Conservation (phyloP, 2,888 invertebrate genomes). For the Cheilosia vulpina region DNA sequence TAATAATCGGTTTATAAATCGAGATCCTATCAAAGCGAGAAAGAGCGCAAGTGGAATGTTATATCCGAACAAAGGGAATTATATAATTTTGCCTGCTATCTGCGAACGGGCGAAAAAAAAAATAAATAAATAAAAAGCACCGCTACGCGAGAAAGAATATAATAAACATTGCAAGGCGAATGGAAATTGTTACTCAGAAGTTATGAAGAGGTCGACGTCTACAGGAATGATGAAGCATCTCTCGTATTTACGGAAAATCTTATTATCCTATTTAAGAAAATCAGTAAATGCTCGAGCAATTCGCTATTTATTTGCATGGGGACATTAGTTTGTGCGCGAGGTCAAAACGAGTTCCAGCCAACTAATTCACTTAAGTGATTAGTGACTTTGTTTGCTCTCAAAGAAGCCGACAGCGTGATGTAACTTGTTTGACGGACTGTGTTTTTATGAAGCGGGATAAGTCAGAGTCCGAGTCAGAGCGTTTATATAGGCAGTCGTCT, state of each 20-base stretch:
- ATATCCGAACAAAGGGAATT: conserved; percentile 71
- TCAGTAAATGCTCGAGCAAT: conserved; percentile 52
- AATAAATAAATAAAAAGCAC: conserved; percentile 13
- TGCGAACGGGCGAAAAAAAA: conserved; percentile 1
- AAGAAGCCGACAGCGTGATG: not conserved
- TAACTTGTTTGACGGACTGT: no score
- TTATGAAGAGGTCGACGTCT: conserved; percentile 41
- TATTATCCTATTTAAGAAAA: conserved; percentile 59
- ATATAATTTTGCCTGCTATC: conserved; percentile 64
- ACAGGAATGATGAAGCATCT: conserved; percentile 50
- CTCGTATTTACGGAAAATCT: conserved; percentile 54
- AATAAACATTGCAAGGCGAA: conserved; percentile 57
- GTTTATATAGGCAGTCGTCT: no score
- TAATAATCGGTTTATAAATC: conserved; percentile 75
- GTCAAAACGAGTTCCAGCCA: conserved; percentile 44
- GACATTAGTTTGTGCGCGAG: conserved; percentile 31
- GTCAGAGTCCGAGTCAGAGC: no score
- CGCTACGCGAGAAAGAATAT: conserved; percentile 49
- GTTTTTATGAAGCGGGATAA: no score
- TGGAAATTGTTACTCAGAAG: conserved; percentile 46
- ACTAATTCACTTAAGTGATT: not conserved
- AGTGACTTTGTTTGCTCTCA: not conserved
- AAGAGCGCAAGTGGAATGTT: conserved; percentile 71
- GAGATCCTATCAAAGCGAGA: conserved; percentile 73
- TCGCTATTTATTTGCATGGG: not conserved